These are phyloP conservation scores for Synanthedon andrenaeformis DNA, from an alignment of 2,888 invertebrate genomes.

Conservation along the genomic window DNA sequence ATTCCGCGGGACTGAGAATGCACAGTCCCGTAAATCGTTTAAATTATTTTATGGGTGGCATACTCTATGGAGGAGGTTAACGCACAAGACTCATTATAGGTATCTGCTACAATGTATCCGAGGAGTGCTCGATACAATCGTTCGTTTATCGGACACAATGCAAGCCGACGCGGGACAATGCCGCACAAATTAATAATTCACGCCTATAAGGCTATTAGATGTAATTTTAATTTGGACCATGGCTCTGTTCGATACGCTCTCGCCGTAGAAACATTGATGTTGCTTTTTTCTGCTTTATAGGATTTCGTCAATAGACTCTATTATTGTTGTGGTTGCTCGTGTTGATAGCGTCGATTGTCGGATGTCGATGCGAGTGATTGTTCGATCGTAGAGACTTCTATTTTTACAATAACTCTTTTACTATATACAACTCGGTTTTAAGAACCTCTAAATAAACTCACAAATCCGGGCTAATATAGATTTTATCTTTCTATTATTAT, in stretches of 20 bases:
- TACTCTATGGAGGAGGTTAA: conserved; percentile 2
- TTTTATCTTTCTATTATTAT: conserved; percentile 29
- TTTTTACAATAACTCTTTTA: conserved; percentile 26
- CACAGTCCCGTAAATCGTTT: too few species aligned
- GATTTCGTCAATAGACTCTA: conserved; percentile 36
- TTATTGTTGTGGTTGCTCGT: conserved; percentile 34
- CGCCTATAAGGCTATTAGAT: conserved; percentile 48
- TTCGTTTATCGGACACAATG: conserved; percentile 22
- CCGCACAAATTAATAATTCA: conserved; percentile 60
- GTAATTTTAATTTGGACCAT: conserved; percentile 54
- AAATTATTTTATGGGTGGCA: too few species aligned
- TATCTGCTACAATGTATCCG: not conserved
- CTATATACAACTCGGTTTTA: conserved; percentile 12
- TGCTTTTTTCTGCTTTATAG: conserved; percentile 41
- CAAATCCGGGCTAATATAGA: conserved; percentile 18
- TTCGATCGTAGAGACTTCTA: conserved; percentile 31
- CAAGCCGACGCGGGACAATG: conserved; percentile 37
- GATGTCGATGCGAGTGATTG: conserved; percentile 15
- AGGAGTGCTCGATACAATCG: conserved; percentile 17
- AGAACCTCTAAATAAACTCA: conserved; percentile 6
- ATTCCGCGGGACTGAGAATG: too few species aligned
- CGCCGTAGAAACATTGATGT: conserved; percentile 10
- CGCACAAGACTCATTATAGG: conserved; percentile 19
- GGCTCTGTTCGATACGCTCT: conserved; percentile 39
- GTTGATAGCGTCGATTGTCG: conserved; percentile 35